phyloP scores from a whole-genome alignment of 2,888 invertebrate species.

The Xestia c-nigrum region DNA sequence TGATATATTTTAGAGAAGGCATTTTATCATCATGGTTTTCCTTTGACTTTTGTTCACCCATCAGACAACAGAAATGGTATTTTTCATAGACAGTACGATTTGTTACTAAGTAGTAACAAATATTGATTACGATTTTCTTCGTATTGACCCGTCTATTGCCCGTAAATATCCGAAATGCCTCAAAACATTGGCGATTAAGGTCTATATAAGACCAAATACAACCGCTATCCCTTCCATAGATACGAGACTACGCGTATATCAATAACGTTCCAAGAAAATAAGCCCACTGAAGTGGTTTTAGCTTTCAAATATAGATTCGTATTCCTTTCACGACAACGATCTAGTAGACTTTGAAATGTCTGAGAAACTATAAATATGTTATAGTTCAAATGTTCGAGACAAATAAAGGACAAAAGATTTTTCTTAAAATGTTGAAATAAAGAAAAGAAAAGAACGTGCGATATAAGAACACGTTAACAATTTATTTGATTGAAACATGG shows the following conservation, averaged over 20 bases:
- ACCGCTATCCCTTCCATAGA: not conserved
- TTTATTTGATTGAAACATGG: not conserved
- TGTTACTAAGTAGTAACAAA: too few species aligned
- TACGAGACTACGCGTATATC: not conserved
- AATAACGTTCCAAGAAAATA: slow-evolving; percentile 19
- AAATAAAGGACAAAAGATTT: too few species aligned
- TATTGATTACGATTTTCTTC: too few species aligned
- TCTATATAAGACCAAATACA: not conserved
- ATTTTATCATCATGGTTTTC: too few species aligned
- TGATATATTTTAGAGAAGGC: too few species aligned
- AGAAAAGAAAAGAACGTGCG: not conserved
- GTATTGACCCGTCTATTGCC: too few species aligned
- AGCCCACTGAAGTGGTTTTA: slow-evolving; percentile 7
- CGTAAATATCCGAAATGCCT: too few species aligned
- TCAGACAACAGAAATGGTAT: not conserved
- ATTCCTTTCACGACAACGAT: slow-evolving; percentile 5
- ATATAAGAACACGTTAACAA: not conserved
- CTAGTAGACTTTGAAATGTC: not conserved
- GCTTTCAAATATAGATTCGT: not conserved
- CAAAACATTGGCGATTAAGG: not conserved
- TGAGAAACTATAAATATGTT: not conserved
- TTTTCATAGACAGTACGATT: too few species aligned
- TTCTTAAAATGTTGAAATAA: not conserved
- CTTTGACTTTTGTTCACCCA: not conserved
- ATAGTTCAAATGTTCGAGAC: not conserved